Conservation (phyloP, 2,888 invertebrate genomes). For the Pyrrhosoma nymphula region DNA sequence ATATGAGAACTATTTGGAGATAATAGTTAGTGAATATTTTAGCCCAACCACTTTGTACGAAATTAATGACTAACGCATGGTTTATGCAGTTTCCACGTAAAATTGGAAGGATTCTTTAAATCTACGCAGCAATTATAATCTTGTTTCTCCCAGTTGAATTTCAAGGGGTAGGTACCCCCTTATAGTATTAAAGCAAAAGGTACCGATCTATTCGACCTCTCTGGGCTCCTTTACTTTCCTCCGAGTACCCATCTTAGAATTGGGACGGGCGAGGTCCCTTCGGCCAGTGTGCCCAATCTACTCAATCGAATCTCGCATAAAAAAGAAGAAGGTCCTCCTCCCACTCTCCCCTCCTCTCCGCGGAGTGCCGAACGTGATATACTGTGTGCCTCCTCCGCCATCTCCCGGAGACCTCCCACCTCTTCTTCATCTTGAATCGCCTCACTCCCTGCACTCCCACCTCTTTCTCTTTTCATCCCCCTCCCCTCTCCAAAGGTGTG, state of each 20-base stretch:
- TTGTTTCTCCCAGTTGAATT: no score
- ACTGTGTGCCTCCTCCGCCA: slow-evolving; percentile 15
- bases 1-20: no score
- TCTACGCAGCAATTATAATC: no score
- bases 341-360: not conserved
- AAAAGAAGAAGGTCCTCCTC: not conserved
- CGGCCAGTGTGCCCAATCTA: slow-evolving; percentile 49
- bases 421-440: not conserved
- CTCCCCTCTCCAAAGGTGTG: not conserved
- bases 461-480: not conserved
- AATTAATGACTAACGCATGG: no score
- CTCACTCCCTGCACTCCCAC: not conserved
- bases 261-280: not conserved
- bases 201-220: not conserved
- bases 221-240: not conserved
- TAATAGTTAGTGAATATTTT: no score
- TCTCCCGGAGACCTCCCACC: not conserved
- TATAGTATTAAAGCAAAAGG: not conserved
- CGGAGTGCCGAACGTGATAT: slow-evolving; percentile 59
- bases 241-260: not conserved
- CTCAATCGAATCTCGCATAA: slow-evolving; percentile 62
- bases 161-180: not conserved
- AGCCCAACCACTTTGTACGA: no score
- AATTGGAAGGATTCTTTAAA: no score
- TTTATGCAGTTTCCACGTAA: no score